These are phyloP conservation scores for Eumeta japonica DNA, from an alignment of 1,140 invertebrate species.

Conservation along the genomic window DNA sequence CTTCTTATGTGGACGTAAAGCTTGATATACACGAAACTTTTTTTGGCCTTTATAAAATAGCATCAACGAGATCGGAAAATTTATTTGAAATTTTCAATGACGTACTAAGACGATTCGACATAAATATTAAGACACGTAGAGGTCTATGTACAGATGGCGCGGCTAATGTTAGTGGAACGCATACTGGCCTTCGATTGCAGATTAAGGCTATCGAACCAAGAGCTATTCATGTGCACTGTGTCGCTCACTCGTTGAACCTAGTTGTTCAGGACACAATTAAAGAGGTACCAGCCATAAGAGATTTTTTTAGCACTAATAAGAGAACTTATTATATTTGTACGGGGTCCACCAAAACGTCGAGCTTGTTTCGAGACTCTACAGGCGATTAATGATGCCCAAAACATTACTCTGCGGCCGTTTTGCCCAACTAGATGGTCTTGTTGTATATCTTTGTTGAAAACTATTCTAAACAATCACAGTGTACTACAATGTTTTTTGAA, in stretches of 20 bases:
- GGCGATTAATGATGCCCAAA: too few relatives aligned
- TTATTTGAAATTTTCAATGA: conserved; percentile 14
- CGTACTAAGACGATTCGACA: conserved; percentile 11
- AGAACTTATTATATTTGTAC: too few relatives aligned
- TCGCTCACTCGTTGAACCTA: conserved; percentile 18
- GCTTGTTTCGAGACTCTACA: too few relatives aligned
- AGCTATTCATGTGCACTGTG: conserved; percentile 19
- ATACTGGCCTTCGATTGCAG: conserved; percentile 14
- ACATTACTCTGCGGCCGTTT: too few relatives aligned
- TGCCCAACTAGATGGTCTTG: too few relatives aligned
- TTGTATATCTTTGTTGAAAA: too few relatives aligned
- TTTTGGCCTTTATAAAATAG: conserved; percentile 14
- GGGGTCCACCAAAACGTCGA: too few relatives aligned
- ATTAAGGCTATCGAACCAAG: conserved; percentile 15
- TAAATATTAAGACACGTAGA: conserved; percentile 14
- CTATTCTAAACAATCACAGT: too few relatives aligned
- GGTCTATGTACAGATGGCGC: conserved; percentile 22
- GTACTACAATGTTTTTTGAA: too few relatives aligned
- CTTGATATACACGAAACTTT: conserved; percentile 13
- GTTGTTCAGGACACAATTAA: conserved; percentile 15
- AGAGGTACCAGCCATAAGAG: conserved; percentile 10
- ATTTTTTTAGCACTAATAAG: conserved; percentile 7
- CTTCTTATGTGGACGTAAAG: too few relatives aligned
- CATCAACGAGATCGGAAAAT: conserved; percentile 12
- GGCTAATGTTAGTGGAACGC: conserved; percentile 15